Evolutionary conservation across 2,888 invertebrate species (phyloP), one percentile per base, ranked within the genome.

Genomic region (Scaptomyza tumidula): DNA sequence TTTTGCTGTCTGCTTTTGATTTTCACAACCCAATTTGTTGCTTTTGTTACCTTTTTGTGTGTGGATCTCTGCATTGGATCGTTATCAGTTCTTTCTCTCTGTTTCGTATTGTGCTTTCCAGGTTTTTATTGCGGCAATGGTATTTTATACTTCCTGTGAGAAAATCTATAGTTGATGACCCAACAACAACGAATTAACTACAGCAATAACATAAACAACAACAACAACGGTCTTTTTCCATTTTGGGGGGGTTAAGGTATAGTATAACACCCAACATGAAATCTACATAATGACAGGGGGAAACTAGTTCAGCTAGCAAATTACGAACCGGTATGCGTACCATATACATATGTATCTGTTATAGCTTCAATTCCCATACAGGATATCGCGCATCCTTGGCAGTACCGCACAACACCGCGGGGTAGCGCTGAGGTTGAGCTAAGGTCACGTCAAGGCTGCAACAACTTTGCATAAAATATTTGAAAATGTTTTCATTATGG

Each of bases 401-500:
- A 48, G 35, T 10, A 49, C 49, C 49, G 16, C 37, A 63, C 39
- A 6, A 16, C 70, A 68, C 75, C 70, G 80, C 86, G 78, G 83
- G 78, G 57, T 78, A 78, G 71, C 78, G 59, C 61, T 69, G 65
- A 75, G 80, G 84, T 77, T 87, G 68, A 70, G 69, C 71, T 71
- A 75, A 85, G 85, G 87, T 85, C 85, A 83, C 77, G 84, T 81
- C 88, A 75, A 71, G 79, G 64, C 73, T 60, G 73, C 81, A 76
- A 67, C 75, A 82, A 88, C 88, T 88, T 86, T 86, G 86, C 86
- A 86, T 86, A 83, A 88, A 86, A 86, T 88, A 77, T 85, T 85
- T 85, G 88, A 87, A 86, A 85, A 85, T 86, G 88, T 86, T 86
- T 86, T 86, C 89, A 89, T 86, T 86, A 86, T 89, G 85, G 77